phyloP scores from a whole-genome alignment of 92 coral and sea anemone genomes.

The Paragorgia papillata region DNA sequence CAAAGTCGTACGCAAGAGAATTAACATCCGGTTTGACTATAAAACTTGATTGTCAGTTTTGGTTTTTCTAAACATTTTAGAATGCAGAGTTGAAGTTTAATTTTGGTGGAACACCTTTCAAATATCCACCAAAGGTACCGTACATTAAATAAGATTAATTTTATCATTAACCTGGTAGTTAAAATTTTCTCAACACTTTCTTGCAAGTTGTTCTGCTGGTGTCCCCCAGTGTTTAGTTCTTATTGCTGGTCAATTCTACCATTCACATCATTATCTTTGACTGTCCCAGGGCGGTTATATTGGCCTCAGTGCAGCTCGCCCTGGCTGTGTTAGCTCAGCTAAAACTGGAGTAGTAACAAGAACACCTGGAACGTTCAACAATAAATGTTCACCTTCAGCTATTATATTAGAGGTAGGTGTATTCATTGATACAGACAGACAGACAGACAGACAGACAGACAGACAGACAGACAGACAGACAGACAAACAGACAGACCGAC shows the following conservation, averaged over 20 bases:
- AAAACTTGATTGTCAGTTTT: neutral
- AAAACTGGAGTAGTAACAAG: constrained; percentile 54
- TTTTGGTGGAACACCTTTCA: constrained; percentile 79
- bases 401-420: constrained; percentile 81
- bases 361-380: constrained; percentile 79
- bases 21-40: no score
- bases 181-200: no score
- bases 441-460: no score
- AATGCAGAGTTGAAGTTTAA: constrained; percentile 96
- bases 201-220: no score
- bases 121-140: constrained; percentile 74
- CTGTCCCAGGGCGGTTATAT: constrained; percentile 65
- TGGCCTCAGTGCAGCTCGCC: constrained; percentile 46
- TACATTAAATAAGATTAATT: no score
- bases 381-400: constrained; percentile 86
- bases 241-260: no score
- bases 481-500: no score
- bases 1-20: no score
- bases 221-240: no score
- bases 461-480: no score
- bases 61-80: constrained; percentile 35
- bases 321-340: constrained; percentile 22
- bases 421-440: neutral
- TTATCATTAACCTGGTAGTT: no score
- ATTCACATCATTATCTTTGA: no score